Evolutionary conservation across 2,113 vertebrate species (phyloP), one percentile per base, ranked within the genome.

Genomic region (Penelope pileata): DNA sequence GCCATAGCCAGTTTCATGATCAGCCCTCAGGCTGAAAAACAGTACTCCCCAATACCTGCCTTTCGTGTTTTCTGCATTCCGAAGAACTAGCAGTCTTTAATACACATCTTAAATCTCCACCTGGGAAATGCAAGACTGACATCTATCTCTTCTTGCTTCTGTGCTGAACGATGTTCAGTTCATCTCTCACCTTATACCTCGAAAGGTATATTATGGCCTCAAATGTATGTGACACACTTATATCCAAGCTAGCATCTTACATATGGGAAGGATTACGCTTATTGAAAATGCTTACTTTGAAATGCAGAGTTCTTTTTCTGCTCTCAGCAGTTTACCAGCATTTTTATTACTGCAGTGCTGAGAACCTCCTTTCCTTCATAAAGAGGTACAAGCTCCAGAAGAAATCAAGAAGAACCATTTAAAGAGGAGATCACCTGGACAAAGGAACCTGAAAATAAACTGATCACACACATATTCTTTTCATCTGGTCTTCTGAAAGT

Each of bases 241-340:
- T 34, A 72, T 10, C 40, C 67, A 80, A 74, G 34, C 18, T 74
- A 88, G 42, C 42, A 70, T 23, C 64, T 91, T 78, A 92, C 36
- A 62, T 66, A 83, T 16, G 73, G 40, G 27, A 87, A 76, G 67
- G 85, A 96, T 93, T 76, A 87, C 75, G 58, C 48, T 95, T 66
- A 85, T 59, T 85, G 83, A 87, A 89, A 91, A 21, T 22, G n/a
- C 48, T 74, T 85, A 59, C 58, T 56, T 80, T 64, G 54, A 58
- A 93, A 93, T 17, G n/a, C 47, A 83, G 56, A 34, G 2, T 42
- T 85, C 23, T 27, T 93, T 70, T 72, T 27, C 36, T 66, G 54
- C 36, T 58, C 54, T 88, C 82, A 91, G 70, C 53, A 60, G 62
- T 56, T 63, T n/a, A 62, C 8, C n/a, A 62, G 68, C 62, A 62